These are phyloP conservation scores for Ctenopoma multispine DNA, from an alignment of 2,797 vertebrate species.

Conservation along the genomic window DNA sequence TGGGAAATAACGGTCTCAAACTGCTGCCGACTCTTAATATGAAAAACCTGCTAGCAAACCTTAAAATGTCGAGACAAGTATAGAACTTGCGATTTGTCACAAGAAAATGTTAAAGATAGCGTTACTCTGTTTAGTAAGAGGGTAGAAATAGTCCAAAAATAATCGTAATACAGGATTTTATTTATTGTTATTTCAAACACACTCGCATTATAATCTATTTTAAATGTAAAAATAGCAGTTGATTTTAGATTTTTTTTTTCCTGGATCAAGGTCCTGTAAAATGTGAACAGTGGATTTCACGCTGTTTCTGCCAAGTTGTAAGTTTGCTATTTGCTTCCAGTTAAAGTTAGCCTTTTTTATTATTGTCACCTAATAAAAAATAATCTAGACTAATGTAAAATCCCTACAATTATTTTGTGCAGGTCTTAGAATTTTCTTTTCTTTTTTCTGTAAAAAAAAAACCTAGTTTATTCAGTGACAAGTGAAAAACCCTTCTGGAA, in stretches of 20 bases:
- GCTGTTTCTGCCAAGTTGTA: background rate
- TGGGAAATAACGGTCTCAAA: background rate
- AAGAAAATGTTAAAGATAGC: background rate
- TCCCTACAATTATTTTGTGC: too few species aligned
- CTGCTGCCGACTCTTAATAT: background rate
- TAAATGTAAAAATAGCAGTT: background rate
- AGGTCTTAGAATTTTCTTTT: too few species aligned
- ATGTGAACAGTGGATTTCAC: background rate
- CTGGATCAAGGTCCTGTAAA: too few species aligned
- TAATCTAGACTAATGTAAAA: background rate
- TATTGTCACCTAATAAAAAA: background rate
- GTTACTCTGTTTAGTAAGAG: background rate
- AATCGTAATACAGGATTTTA: background rate
- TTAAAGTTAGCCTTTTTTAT: background rate
- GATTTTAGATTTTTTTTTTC: too few species aligned
- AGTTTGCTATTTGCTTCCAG: background rate
- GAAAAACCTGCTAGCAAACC: accelerated
- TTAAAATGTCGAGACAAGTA: background rate
- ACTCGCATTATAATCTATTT: background rate
- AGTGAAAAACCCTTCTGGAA: too few species aligned
- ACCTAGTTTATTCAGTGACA: too few species aligned
- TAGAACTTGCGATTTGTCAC: background rate
- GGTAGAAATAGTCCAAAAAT: background rate
- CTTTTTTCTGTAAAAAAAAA: too few species aligned
- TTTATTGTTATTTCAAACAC: too few species aligned